These are phyloP conservation scores for Euwallacea fornicatus DNA, from an alignment of 1,140 invertebrate genomes.

Conservation along the genomic window DNA sequence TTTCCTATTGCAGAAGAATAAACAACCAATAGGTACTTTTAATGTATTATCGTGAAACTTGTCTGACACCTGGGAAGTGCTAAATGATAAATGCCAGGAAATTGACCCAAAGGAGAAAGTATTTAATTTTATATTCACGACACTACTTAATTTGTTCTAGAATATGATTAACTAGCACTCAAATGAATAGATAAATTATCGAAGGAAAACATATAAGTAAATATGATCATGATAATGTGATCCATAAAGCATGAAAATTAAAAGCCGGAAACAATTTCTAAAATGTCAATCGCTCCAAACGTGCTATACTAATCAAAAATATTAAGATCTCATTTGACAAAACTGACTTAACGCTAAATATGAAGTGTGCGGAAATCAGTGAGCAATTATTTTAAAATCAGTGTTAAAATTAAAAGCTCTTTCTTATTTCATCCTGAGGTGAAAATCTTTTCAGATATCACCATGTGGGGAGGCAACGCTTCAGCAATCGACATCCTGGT, in stretches of 20 bases:
- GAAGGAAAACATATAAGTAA: no score
- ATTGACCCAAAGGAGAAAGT: constrained; percentile 24
- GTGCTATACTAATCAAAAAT: no score
- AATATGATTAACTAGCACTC: constrained; percentile 2
- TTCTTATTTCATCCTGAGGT: background rate
- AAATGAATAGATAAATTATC: background rate
- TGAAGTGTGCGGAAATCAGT: no score
- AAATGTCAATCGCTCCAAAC: no score
- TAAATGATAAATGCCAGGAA: constrained; percentile 9
- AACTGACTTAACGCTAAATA: no score
- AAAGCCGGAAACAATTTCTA: no score
- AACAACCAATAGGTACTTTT: no score
- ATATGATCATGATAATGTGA: no score
- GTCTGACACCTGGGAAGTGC: constrained; percentile 7
- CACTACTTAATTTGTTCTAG: constrained; percentile 3
- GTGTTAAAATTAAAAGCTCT: background rate
- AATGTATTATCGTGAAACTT: background rate
- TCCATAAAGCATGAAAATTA: no score
- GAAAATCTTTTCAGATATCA: constrained; percentile 58
- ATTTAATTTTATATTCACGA: constrained; percentile 14
- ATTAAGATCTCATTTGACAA: no score
- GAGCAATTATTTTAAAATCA: no score
- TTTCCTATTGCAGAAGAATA: no score
- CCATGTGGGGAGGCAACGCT: constrained; percentile 69
- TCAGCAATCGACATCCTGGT: constrained; percentile 69